Percentiles rank a stretch among this genome's conserved stretches.
Evolutionary conservation across 2,797 vertebrate species (phyloP).

Genomic region (Streptopelia turtur): DNA sequence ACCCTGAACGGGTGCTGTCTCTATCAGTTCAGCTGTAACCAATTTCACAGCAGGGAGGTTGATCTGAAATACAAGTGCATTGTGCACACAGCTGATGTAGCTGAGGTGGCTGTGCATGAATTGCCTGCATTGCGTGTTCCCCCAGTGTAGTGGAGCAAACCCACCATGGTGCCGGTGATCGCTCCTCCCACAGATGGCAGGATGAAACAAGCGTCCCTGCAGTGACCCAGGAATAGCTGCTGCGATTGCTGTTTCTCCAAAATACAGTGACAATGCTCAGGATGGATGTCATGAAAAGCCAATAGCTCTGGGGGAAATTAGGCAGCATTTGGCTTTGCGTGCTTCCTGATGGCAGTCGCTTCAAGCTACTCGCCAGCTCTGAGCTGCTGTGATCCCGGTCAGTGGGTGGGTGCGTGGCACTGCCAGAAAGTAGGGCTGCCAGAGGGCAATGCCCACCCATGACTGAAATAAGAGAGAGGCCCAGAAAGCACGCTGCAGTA

Average conservation of each 20-base stretch:
- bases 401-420: neutral
- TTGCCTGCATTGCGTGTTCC: neutral
- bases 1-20: neutral
- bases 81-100: neutral
- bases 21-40: neutral
- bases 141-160: neutral
- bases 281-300: neutral
- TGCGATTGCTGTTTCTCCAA: neutral
- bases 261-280: neutral
- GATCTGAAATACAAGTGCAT: neutral
- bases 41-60: neutral
- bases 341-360: rapidly evolving
- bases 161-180: neutral
- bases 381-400: neutral
- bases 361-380: neutral
- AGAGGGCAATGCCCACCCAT: neutral
- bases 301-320: neutral
- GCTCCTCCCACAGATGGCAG: neutral
- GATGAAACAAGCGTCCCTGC: neutral
- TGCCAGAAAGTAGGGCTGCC: neutral
- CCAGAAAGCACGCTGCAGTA: neutral
- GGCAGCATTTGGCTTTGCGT: neutral
- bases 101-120: neutral
- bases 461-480: neutral
- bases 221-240: neutral